Conservation (phyloP, 2,888 invertebrate genomes). For the Tenthredo distinguenda region DNA sequence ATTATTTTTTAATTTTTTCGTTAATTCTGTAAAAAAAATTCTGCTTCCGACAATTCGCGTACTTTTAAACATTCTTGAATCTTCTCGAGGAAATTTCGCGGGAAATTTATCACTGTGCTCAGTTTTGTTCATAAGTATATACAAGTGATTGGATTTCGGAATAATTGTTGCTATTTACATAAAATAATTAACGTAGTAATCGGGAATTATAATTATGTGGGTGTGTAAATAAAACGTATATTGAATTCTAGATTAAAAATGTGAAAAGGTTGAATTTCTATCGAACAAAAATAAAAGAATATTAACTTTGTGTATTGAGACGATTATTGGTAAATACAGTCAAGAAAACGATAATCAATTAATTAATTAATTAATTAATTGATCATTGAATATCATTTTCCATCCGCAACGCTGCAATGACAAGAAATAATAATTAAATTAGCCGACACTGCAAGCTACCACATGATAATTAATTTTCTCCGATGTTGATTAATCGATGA, state of each 20-base stretch:
- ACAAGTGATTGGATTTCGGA: slow-evolving; percentile 4
- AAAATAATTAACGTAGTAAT: not conserved
- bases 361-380: not conserved
- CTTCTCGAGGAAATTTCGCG: not conserved
- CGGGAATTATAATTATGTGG: not conserved
- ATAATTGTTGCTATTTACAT: not conserved
- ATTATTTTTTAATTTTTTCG: no score
- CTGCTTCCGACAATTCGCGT: not conserved
- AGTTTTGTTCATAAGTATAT: not conserved
- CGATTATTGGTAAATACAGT: not conserved
- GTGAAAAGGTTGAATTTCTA: not conserved
- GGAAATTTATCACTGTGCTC: not conserved
- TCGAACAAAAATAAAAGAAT: not conserved
- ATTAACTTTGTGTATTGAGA: not conserved
- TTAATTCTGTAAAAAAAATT: not conserved
- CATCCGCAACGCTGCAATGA: no score
- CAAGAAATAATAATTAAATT: no score
- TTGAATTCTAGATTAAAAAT: not conserved
- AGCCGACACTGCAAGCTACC: no score
- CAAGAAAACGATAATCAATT: no score
- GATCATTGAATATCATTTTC: not conserved
- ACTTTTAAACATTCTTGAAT: not conserved
- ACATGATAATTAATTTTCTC: no score
- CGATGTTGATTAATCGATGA: no score
- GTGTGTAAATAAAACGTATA: no score